Base-by-base conservation (phyloP, 30 jellyfish, hydroid and myxozoan genomes). In the Chironex yamaguchii region DNA sequence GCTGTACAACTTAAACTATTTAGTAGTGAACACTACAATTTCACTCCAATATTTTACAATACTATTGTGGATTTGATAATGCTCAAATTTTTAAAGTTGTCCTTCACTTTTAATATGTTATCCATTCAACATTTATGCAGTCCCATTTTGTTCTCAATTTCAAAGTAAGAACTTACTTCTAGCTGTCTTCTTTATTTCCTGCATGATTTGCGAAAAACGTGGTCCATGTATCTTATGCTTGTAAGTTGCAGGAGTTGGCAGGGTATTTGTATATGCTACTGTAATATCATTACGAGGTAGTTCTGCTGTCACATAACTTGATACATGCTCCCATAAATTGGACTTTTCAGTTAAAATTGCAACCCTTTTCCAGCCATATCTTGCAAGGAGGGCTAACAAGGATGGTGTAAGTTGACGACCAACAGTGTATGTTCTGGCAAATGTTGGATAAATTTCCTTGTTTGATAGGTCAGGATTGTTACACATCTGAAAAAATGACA, bases 341-440 rank as follows among this genome's bases (percentile, higher is more conserved):
- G 97, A 89, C 33, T 83, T 84, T 0, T 32, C 51, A 26, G 91
- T 36, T 35, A 71, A 89, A 17, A 89, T 70, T 9, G 93, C 96
- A 24, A 88, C 96, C 0, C 69, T 31, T 17, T 51, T 28, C 96
- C 96, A 88, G 58, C 78, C 78, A 62, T 31, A 88, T 36, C 36
- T 34, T 25, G n/a, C 35, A 34, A 88, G 34, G 27, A 88, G 35
- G 2, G 86, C 87, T 49, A 58, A 28, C 27, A 88, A 32, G 13
- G 96, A 66, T 11, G 96, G 96, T 0, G 58, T 58, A 33, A 88
- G 69, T 17, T 32, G 67, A 13, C 66, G 49, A 11, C 81, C 28
- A 20, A 77, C 49, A 20, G 92, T 82, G 23, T 64, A 67, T 36
- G 96, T 88, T 54, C 96, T 35, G 0, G 91, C 91, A 63, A 88